Percentiles rank a stretch among this genome's conserved stretches.
Evolutionary conservation across 2,888 invertebrate genomes (phyloP).

Genomic region (Drosophila paramelanica): DNA sequence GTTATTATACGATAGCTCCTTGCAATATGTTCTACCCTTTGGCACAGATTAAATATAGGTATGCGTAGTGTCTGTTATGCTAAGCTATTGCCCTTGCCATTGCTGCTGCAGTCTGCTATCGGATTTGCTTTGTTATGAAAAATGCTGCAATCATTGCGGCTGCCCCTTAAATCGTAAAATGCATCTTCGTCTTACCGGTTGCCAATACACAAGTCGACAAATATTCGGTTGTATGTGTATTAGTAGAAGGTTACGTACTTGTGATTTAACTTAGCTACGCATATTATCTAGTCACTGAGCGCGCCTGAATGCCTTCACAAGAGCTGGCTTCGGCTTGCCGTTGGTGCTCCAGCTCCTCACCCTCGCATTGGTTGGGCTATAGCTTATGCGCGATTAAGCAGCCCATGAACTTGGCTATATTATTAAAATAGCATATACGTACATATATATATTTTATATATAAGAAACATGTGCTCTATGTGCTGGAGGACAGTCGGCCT

Average conservation of each 20-base stretch:
- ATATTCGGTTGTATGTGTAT: neutral
- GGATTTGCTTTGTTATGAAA: slow-evolving; percentile 40
- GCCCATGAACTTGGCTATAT: slow-evolving; percentile 55
- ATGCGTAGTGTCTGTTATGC: slow-evolving; percentile 19
- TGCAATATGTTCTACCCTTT: slow-evolving; percentile 10
- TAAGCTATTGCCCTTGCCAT: slow-evolving; percentile 21
- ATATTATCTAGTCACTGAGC: slow-evolving; percentile 49
- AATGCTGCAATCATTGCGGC: slow-evolving; percentile 50
- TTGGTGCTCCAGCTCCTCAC: neutral
- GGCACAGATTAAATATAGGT: neutral
- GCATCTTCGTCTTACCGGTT: slow-evolving; percentile 40
- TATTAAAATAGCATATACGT: slow-evolving; percentile 45
- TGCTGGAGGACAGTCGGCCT: slow-evolving; percentile 20
- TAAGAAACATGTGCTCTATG: slow-evolving; percentile 3
- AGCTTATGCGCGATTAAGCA: slow-evolving; percentile 62
- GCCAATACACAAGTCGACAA: slow-evolving; percentile 24
- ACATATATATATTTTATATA: neutral
- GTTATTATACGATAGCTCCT: no score
- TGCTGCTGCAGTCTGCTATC: slow-evolving; percentile 17
- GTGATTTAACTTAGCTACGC: slow-evolving; percentile 36
- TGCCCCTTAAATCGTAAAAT: slow-evolving; percentile 49
- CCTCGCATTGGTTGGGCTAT: slow-evolving; percentile 8
- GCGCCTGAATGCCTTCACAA: slow-evolving; percentile 34
- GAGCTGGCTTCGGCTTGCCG: neutral
- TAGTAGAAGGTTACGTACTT: slow-evolving; percentile 18